Evolutionary conservation across 2,113 vertebrate species (phyloP), one percentile per base, ranked within the genome.

Genomic region (Rhinoderma darwinii): DNA sequence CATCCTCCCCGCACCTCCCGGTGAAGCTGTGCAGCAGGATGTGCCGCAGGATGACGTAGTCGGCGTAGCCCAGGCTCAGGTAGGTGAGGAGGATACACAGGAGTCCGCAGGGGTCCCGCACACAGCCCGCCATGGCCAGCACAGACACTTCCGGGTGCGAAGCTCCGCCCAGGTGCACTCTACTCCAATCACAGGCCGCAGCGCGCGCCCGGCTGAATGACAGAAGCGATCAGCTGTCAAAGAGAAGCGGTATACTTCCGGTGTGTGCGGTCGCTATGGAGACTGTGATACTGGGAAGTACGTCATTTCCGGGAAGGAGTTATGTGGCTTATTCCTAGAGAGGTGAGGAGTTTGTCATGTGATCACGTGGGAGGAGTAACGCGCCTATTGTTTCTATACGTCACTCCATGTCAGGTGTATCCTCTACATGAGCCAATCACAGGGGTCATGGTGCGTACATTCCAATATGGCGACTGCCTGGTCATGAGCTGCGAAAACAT

Each of bases 11-110:
- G 51, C 32, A 96, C 95, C 96, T 95, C 84, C 86, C 93, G 8
- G 93, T 90, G 89, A 93, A 95, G 32, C 92, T 93, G 1, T 95
- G 92, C 80, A 95, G 90, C 76, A 96, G 93, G 1, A 96, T 93
- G 76, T 96, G 95, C 83, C 94, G 92, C 18, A 96, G 89, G 41
- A 96, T 94, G 89, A 96, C 95, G 81, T 96, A 96, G 88, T 96
- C 95, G 22, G 95, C 94, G 86, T 96, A 96, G 51, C 95, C 93
- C 0, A 96, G 94, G 88, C 95, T 95, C 68, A 95, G 93, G 84
- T 96, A 96, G 15, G 95, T 96, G 50, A 96, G 89, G 86, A 96
- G 86, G 5, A 96, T 73, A 66, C 95, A 96, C 18, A 96, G 89
- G 15, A 94, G 89, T 8, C 95, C 94, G 88, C 95, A 95, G 30